Base-by-base conservation (phyloP, 2,797 vertebrate genomes). In the Ctenopoma kingsleyae region DNA sequence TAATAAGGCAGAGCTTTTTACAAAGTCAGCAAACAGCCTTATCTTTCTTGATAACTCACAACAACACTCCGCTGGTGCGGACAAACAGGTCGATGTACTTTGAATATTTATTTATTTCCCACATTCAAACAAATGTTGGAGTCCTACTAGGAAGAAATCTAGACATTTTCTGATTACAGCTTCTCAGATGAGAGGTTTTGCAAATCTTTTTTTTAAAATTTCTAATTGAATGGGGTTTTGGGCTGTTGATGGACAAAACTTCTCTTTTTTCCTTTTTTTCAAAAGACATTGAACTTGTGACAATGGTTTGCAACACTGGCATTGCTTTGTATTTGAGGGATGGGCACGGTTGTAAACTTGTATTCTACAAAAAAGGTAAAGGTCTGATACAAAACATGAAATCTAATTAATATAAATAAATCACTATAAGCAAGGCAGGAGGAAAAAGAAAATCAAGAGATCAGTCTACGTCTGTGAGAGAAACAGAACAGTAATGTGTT, bases 401-500 rank as follows among this genome's bases (percentile, higher is more conserved):
- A 13, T 63, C 51, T 62, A 30, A 67, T 35, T 22, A 63, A 62
- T 72, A 11, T 36, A 56, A 38, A 15, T 19, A 2, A 65, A 59
- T 36, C 23, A 35, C n/a, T 55, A 59, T 62, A 62, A 63, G 63
- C 25, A 16, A 59, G 52, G 22, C 44, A 2, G 19, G 36, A 32
- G 53, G 40, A 46, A 51, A 44, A 50, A 23, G 56, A 40, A 12
- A 44, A 47, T 63, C n/a, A 8, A 50, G 38, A 58, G 30, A 54
- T 62, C 8, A 8, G 16, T 72, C n/a, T 25, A 56, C 30, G 55
- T 57, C 67, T 49, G 61, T 12, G 62, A 66, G 41, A 43, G 47
- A 76, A 71, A 55, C 59, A 59, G 64, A 69, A 36, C 35, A 3
- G 67, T 57, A 71, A 74, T 78, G 72, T 83, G 67, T 85, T 82